Conservation (phyloP, 2,797 vertebrate genomes). For the Rhabdomys pumilio region DNA sequence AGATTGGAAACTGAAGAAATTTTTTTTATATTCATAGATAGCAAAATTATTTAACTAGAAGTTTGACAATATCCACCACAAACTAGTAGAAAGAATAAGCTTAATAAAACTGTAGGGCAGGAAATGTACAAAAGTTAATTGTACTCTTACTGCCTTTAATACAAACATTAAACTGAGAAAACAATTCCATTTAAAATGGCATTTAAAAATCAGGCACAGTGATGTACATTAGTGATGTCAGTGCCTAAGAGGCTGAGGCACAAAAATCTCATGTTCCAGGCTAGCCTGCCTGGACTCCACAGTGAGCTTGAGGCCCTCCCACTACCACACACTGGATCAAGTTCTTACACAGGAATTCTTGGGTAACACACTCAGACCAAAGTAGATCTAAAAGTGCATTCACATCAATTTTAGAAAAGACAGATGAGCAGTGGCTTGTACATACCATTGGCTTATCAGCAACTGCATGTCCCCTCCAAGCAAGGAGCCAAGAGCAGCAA, state of each 20-base stretch:
- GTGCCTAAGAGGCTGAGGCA: background rate
- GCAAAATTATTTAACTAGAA: background rate
- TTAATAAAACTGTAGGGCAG: background rate
- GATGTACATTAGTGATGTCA: too few species aligned
- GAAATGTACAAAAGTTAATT: background rate
- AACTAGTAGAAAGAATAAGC: background rate
- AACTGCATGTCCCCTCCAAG: background rate
- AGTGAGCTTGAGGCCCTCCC: background rate
- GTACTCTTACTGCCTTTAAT: background rate
- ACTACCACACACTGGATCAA: background rate
- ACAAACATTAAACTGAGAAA: constrained; percentile 6
- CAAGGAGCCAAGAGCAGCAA: background rate
- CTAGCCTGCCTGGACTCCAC: background rate
- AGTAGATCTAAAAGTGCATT: background rate
- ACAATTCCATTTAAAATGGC: background rate
- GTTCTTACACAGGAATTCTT: background rate
- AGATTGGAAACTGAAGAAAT: background rate
- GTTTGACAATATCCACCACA: background rate
- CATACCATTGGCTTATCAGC: too few species aligned
- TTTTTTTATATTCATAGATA: background rate
- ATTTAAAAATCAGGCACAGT: background rate
- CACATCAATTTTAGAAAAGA: background rate
- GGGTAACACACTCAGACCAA: background rate
- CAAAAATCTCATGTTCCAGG: background rate
- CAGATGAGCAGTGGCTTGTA: background rate